Evolutionary conservation across 1,140 invertebrate genomes (phyloP).

Genomic region (Drosophila ambigua): DNA sequence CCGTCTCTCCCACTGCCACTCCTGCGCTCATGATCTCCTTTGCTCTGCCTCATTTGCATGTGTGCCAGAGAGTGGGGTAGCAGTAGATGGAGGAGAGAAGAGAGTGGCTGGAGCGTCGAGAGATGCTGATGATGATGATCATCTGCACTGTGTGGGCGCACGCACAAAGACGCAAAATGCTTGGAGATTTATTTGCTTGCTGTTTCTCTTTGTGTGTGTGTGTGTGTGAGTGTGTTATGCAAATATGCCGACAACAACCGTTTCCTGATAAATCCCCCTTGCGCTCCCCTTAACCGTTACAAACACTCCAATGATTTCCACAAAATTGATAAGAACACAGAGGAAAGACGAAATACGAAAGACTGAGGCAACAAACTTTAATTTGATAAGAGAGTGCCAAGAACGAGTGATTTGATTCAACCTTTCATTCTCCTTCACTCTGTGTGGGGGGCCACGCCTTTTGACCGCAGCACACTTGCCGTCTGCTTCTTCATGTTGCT

Average conservation of each 20-base stretch:
- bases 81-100: conserved; percentile 2
- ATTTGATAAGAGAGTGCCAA: conserved; percentile 48
- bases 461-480: too few relatives aligned
- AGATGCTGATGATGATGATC: conserved; percentile 6
- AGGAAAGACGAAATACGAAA: conserved; percentile 49
- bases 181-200: conserved; percentile 33
- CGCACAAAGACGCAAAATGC: conserved; percentile 60
- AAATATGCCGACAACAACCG: conserved; percentile 64
- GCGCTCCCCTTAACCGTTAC: conserved; percentile 47
- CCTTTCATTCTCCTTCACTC: neutral
- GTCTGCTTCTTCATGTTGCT: too few relatives aligned
- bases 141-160: conserved; percentile 60
- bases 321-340: conserved; percentile 61
- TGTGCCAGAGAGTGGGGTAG: neutral
- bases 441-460: too few relatives aligned
- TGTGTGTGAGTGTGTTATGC: conserved; percentile 50
- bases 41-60: conserved; percentile 45
- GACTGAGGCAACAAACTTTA: conserved; percentile 74
- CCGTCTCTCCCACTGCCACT: too few relatives aligned
- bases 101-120: conserved; percentile 4
- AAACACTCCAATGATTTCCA: conserved; percentile 58
- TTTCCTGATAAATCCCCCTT: conserved; percentile 70
- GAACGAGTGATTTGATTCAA: conserved; percentile 7
- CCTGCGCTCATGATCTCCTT: too few relatives aligned
- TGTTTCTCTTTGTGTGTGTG: neutral